phyloP scores from a whole-genome alignment of 1,140 invertebrate species.

The Holotrichia oblita region DNA sequence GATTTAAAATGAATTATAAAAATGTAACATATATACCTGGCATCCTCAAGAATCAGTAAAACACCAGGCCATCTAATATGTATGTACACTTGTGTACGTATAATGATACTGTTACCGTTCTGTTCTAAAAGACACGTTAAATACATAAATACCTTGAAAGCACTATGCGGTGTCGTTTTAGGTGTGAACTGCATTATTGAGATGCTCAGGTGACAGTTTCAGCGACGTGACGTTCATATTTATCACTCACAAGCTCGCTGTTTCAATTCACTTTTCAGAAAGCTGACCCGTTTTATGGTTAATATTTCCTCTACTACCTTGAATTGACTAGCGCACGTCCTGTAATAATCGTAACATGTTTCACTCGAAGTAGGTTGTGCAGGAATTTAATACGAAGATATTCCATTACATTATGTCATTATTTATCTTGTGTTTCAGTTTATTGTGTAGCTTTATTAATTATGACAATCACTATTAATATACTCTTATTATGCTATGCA shows the following conservation, averaged over 20 bases:
- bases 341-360: no score
- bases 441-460: no score
- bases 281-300: not conserved
- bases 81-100: not conserved
- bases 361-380: no score
- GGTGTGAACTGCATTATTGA: slow-evolving; percentile 28
- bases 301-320: not conserved
- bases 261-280: slow-evolving; percentile 29
- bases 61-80: not conserved
- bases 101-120: not conserved
- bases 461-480: no score
- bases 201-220: not conserved
- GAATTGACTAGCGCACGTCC: no score
- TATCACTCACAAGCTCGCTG: not conserved
- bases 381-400: no score
- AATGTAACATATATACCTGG: no score
- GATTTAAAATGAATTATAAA: no score
- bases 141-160: not conserved
- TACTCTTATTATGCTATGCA: no score
- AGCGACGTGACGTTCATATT: slow-evolving; percentile 12
- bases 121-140: slow-evolving; percentile 7
- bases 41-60: not conserved
- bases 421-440: no score
- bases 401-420: no score
- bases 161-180: slow-evolving; percentile 10